These are phyloP conservation scores for Saimiri boliviensis DNA, from an alignment of 2,113 vertebrate species.

Conservation along the genomic window DNA sequence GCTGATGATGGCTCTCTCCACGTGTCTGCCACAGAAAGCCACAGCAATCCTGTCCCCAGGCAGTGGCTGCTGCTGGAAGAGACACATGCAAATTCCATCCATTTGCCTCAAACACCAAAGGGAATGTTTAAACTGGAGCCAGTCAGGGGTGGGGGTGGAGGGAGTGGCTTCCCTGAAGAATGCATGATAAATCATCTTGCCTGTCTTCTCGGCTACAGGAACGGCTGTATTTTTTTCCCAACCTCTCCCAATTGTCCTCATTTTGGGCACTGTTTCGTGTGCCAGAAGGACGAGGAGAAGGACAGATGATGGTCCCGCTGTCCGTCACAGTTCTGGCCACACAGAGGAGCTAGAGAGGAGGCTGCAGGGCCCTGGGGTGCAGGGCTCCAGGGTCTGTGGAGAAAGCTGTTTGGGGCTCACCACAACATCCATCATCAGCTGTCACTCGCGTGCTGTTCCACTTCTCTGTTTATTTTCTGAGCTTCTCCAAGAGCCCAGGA, in stretches of 20 bases:
- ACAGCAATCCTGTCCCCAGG: not conserved
- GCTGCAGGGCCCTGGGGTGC: not conserved
- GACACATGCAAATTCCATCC: not conserved
- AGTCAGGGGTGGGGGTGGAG: not conserved
- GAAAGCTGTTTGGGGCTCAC: not conserved
- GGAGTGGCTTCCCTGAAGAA: not conserved
- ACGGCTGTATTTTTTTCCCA: not conserved
- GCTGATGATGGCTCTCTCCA: not conserved
- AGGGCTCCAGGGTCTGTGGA: not conserved
- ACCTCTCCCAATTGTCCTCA: not conserved
- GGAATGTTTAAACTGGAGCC: not conserved
- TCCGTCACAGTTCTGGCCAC: not conserved
- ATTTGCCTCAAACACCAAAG: not conserved
- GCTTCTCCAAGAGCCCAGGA: not conserved
- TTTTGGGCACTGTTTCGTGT: accelerated
- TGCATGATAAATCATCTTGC: accelerated
- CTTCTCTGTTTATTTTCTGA: not conserved
- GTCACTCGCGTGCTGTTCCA: accelerated
- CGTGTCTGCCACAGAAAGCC: not conserved
- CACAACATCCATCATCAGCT: not conserved
- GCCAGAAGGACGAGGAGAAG: not conserved
- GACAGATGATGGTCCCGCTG: not conserved
- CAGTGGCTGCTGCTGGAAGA: not conserved
- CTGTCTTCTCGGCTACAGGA: not conserved
- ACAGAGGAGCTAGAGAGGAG: not conserved